phyloP scores from a whole-genome alignment of 1,140 invertebrate genomes.

The Delia radicum region DNA sequence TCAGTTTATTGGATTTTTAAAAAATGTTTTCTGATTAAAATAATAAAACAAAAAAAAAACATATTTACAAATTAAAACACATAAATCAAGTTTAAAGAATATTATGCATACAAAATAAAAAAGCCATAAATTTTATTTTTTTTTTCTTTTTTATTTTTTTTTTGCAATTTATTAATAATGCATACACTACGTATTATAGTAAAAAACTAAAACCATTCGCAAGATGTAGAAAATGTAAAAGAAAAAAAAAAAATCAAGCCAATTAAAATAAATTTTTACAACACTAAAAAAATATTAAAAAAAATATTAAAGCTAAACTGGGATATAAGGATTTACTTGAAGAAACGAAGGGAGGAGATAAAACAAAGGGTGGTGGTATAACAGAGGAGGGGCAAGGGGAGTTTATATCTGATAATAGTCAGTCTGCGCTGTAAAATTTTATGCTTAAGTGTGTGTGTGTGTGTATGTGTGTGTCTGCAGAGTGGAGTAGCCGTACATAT shows the following conservation, averaged over 20 bases:
- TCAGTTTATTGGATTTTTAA: too few relatives aligned
- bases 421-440: not conserved
- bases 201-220: not conserved
- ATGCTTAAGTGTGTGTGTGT: not conserved
- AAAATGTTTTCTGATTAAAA: too few relatives aligned
- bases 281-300: not conserved
- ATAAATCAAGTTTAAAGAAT: conserved; percentile 17
- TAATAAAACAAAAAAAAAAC: too few relatives aligned
- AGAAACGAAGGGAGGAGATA: not conserved
- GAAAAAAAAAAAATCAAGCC: conserved; percentile 12
- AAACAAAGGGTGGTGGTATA: not conserved
- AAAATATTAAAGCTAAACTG: not conserved
- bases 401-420: not conserved
- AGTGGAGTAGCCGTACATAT: not conserved
- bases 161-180: conserved; percentile 18
- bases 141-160: not conserved
- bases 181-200: not conserved
- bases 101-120: conserved; percentile 24
- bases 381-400: not conserved
- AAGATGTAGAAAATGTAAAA: not conserved
- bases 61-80: conserved; percentile 14
- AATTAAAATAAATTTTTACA: conserved; percentile 17
- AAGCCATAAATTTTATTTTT: conserved; percentile 12
- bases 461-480: not conserved
- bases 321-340: conserved; percentile 20